Evolutionary conservation across 2,113 vertebrate species (phyloP).

Genomic region (Morone saxatilis): DNA sequence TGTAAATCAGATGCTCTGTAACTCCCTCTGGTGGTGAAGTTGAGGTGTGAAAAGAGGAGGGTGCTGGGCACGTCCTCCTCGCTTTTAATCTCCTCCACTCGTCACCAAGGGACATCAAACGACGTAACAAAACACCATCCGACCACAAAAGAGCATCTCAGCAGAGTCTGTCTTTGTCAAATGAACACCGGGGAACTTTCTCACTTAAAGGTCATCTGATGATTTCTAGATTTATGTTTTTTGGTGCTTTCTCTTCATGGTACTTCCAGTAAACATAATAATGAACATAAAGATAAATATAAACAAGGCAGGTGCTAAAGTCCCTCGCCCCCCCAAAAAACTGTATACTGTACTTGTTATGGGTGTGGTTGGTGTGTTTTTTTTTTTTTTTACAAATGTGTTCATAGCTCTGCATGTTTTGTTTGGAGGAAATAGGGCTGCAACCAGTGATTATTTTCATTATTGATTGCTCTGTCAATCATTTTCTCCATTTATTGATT

Average conservation of each 20-base stretch:
- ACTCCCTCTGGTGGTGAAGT: conserved; percentile 47
- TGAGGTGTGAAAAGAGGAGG: neutral
- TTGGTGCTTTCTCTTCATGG: neutral
- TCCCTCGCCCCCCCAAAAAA: neutral
- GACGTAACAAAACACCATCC: neutral
- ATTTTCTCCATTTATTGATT: too few relatives aligned
- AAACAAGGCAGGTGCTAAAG: neutral
- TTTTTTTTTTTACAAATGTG: too few relatives aligned
- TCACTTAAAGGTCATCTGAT: neutral
- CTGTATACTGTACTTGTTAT: neutral
- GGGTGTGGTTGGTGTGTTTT: neutral
- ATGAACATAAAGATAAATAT: neutral
- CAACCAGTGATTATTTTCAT: too few relatives aligned
- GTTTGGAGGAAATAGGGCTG: neutral
- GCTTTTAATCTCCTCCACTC: neutral
- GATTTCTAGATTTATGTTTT: neutral
- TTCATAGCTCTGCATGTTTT: neutral
- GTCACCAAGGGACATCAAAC: neutral
- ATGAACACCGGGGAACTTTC: neutral
- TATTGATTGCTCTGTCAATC: too few relatives aligned
- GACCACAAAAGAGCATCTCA: neutral
- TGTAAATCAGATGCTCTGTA: neutral
- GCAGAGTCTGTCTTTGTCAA: neutral
- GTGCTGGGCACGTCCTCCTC: neutral
- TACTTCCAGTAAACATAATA: neutral